These are phyloP conservation scores for Dicrostonyx torquatus DNA, from an alignment of 2,797 vertebrate genomes.

Conservation along the genomic window DNA sequence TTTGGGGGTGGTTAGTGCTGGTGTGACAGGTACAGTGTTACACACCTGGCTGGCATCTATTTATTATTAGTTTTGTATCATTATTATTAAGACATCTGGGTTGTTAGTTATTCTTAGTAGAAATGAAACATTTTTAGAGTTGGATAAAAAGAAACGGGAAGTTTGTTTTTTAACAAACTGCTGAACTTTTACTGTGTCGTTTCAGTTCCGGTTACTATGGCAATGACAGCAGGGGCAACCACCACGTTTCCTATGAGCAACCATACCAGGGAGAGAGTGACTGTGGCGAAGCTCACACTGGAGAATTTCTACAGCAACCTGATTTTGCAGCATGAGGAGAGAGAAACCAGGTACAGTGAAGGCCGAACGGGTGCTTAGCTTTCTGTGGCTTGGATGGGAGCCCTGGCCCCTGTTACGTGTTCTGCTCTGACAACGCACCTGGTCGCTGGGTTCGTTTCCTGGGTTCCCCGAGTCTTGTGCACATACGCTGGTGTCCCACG, in stretches of 20 bases:
- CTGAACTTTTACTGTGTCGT: constrained; percentile 78
- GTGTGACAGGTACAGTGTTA: not conserved
- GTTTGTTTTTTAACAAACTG: not conserved
- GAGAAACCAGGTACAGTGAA: constrained; percentile 93
- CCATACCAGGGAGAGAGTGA: constrained; percentile 98
- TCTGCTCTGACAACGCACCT: not conserved
- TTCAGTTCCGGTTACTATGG: constrained; percentile 93
- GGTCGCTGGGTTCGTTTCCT: constrained; percentile 17
- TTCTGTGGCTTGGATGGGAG: not conserved
- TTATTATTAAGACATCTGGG: constrained; percentile 38
- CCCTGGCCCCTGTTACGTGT: not conserved
- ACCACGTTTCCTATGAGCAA: constrained; percentile 98
- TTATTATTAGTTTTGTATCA: not conserved
- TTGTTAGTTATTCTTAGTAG: constrained; percentile 50
- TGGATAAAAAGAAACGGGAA: constrained; percentile 3
- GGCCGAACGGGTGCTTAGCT: not conserved
- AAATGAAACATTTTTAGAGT: constrained; percentile 37
- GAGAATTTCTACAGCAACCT: constrained; percentile 99
- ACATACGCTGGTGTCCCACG: not conserved
- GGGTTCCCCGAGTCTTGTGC: not conserved
- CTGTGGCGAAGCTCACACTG: constrained; percentile 97
- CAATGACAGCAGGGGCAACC: constrained; percentile 95
- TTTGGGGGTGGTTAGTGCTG: not conserved
- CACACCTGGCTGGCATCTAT: not conserved
- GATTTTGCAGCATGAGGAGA: constrained; percentile 97